Evolutionary conservation across 2,113 vertebrate genomes (phyloP), one percentile per base, ranked within the genome.

Genomic region (Garra rufa): DNA sequence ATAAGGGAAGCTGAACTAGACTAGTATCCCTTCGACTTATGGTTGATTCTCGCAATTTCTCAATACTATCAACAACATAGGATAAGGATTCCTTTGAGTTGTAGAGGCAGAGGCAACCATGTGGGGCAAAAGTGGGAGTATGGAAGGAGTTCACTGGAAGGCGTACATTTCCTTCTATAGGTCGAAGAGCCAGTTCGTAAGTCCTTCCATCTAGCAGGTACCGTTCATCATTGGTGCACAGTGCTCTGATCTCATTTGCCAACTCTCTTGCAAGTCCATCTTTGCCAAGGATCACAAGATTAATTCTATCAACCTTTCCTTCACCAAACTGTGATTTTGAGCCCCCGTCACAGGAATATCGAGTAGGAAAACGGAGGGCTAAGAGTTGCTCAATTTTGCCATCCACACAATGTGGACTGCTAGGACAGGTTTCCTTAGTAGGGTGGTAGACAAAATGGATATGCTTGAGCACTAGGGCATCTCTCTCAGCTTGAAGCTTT

Each of bases 371-470:
- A 24, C 94, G 93, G 38, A 95, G 91, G 65, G 92, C 90, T 46
- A 99, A 85, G n/a, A 96, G 93, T 44, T 99, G 97, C 89, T 99
- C 98, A 1, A 99, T 93, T 82, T 95, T 96, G 38, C 96, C 95
- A 85, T 99, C 98, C 1, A 97, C 93, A 83, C 98, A 99, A 1
- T 92, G 85, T 0, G 92, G 95, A 88, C 95, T 97, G 92, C 95
- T 96, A 0, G 97, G 98, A 5, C 98, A 99, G 0, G 98, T 99
- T 10, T 99, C 98, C 91, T 99, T 99, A 0, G 96, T 99, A 0
- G 98, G 98, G 90, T 99, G 97, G 91, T 98, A 99, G 3, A 99
- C 97, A 63, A 99, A 99, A 92, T 99, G 98, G 86, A 99, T 97
- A 92, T 99, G 98, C 92, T 99, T 99, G n/a, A 99, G 90, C 30